Conservation (phyloP, 2,797 vertebrate species). For the Hyperoplus lanceolatus region DNA sequence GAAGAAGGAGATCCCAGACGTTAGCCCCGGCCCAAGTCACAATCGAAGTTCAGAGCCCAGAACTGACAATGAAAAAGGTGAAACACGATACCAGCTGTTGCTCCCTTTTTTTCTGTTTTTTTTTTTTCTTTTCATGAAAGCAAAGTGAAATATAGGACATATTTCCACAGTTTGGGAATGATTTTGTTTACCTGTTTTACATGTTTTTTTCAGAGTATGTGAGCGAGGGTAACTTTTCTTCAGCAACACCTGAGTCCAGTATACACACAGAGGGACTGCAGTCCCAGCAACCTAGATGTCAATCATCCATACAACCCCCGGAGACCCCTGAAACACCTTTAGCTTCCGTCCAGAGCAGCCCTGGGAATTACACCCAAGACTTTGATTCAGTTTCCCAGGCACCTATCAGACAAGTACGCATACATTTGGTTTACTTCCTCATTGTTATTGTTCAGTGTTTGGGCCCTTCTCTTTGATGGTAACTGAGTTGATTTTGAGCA, state of each 20-base stretch:
- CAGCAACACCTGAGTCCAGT: slow-evolving; percentile 83
- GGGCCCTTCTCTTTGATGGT: not conserved
- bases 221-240: slow-evolving; percentile 84
- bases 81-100: not conserved
- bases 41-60: slow-evolving; percentile 57
- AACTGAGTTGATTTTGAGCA: not conserved
- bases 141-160: not conserved
- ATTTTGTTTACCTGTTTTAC: slow-evolving; percentile 3
- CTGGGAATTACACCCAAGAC: slow-evolving; percentile 86
- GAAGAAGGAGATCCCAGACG: slow-evolving; percentile 82
- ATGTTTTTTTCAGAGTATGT: slow-evolving; percentile 79
- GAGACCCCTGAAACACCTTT: slow-evolving; percentile 77
- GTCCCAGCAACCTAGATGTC: slow-evolving; percentile 83
- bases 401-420: slow-evolving; percentile 84
- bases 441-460: not conserved
- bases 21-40: slow-evolving; percentile 71
- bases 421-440: not conserved
- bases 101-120: no score
- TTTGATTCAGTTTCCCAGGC: slow-evolving; percentile 82
- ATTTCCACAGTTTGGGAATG: not conserved
- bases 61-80: slow-evolving; percentile 75
- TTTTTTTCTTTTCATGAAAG: not conserved
- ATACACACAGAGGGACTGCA: slow-evolving; percentile 85
- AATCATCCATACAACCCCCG: slow-evolving; percentile 65
- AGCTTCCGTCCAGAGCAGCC: slow-evolving; percentile 72